Evolutionary conservation across 2,113 vertebrate species (phyloP).

Genomic region (Lanius ludovicianus): DNA sequence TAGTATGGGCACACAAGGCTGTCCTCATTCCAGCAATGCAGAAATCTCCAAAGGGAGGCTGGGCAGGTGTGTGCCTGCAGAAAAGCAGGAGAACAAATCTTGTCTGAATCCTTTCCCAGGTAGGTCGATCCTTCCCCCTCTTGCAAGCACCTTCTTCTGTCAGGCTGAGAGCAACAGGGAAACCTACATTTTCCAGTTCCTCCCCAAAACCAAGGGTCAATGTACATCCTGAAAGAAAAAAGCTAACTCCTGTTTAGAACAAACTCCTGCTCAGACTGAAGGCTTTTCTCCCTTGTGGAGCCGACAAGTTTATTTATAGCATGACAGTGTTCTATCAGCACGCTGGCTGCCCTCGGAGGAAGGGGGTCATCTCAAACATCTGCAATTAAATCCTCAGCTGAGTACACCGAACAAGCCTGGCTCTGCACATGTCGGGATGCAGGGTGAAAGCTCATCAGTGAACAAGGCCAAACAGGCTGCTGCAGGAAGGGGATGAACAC

Average conservation of each 20-base stretch:
- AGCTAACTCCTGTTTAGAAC: not conserved
- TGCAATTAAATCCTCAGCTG: not conserved
- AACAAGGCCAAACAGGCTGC: not conserved
- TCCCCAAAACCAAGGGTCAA: not conserved
- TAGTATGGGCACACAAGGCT: accelerated
- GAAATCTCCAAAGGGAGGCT: not conserved
- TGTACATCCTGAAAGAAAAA: not conserved
- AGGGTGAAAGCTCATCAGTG: not conserved
- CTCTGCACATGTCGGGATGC: not conserved
- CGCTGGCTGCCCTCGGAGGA: not conserved
- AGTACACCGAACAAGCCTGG: not conserved
- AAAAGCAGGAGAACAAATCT: not conserved
- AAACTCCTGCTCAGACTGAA: not conserved
- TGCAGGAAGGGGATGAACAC: accelerated
- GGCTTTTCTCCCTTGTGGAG: not conserved
- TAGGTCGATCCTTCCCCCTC: not conserved
- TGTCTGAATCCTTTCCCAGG: not conserved
- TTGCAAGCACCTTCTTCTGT: not conserved
- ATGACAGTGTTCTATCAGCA: not conserved
- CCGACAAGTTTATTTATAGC: conserved; percentile 36
- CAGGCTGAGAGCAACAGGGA: not conserved
- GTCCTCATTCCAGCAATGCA: not conserved
- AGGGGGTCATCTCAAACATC: not conserved
- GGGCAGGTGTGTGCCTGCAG: not conserved
- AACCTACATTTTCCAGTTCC: not conserved